phyloP scores from a whole-genome alignment of 2,113 vertebrate species.

The Corythaeola cristata region DNA sequence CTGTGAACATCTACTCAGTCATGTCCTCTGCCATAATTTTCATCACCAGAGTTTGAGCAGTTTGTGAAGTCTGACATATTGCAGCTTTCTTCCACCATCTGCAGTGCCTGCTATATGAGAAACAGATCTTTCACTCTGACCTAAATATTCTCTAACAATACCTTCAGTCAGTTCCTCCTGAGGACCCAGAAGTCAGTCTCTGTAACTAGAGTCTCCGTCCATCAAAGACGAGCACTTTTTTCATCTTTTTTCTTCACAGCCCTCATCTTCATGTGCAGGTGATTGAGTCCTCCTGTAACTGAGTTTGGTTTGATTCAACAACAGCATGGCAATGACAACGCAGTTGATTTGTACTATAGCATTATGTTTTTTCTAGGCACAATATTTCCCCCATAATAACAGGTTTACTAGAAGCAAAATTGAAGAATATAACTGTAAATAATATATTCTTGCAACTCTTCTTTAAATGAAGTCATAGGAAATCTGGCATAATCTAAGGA shows the following conservation, averaged over 20 bases:
- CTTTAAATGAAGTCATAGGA: not conserved
- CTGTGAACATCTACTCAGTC: not conserved
- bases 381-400: not conserved
- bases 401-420: not conserved
- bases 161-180: not conserved
- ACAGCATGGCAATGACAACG: rapidly evolving
- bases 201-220: not conserved
- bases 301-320: not conserved
- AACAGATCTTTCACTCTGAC: not conserved
- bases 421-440: not conserved
- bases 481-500: not conserved
- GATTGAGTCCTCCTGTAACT: not conserved
- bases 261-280: not conserved
- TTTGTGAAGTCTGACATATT: not conserved
- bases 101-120: not conserved
- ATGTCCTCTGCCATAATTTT: not conserved
- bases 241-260: not conserved
- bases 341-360: not conserved
- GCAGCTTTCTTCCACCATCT: constrained; percentile 20
- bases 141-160: not conserved
- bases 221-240: not conserved
- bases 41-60: not conserved
- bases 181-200: not conserved
- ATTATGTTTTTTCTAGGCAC: not conserved
- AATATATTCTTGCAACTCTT: not conserved